Base-by-base conservation (phyloP, 1,140 invertebrate species). In the Panagrolaimus sp. region DNA sequence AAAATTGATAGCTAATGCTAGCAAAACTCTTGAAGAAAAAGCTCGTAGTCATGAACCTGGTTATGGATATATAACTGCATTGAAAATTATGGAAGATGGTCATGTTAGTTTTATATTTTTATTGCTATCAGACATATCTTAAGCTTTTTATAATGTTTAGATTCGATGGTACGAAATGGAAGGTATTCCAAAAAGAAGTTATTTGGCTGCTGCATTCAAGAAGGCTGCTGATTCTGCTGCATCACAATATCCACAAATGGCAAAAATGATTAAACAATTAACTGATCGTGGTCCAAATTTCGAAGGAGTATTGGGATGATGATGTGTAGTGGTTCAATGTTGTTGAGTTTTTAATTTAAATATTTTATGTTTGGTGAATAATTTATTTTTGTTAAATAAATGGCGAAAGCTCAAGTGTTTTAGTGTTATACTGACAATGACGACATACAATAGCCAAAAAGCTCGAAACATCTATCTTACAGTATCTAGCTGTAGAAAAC, bases 91-190 rank as follows among this genome's bases (percentile, higher is more conserved):
- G 51, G 9, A 27, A 11, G 51, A 57, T 57, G 20, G 9, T 57
- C 51, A 57, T 16, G 51, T 57, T 20, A 57, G 51, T 57, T 57
- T n/a, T 23, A 13, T 27, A 11, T 57, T 57, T 13, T 16, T 3
- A 25, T n/a, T n/a, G n/a, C n/a, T n/a, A n/a, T n/a, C n/a, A n/a
- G n/a, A 9, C 8, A 9, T 20, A 51, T 51, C 14, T 20, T 8
- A 51, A 51, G 16, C 20, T 23, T 57, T 5, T 13, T 57, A 5
- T 27, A n/a, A n/a, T n/a, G n/a, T n/a, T n/a, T n/a, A 57, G 51
- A 16, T 57, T 27, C 51, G 51, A 20, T 57, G 51, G 51, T 57
- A 57, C n/a, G 51, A 57, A 11, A 57, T 27, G 9, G 51, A 57
- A 57, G 51, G 51, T 27, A 14, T 57, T 1, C 20, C 27, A 11